Conservation (phyloP, 2,113 vertebrate genomes). For the Anoplopoma fimbria region DNA sequence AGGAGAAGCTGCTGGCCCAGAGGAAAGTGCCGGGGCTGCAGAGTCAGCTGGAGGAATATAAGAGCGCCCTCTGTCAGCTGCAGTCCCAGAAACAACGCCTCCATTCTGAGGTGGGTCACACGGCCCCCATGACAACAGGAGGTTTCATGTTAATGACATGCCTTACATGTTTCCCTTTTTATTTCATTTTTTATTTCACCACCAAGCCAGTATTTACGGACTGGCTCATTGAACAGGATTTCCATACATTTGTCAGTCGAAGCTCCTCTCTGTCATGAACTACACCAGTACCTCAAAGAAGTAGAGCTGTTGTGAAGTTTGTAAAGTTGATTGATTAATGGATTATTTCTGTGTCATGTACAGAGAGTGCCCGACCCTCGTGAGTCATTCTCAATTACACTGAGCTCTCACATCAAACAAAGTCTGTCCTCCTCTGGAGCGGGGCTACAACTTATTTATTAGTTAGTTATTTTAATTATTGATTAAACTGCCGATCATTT, state of each 20-base stretch:
- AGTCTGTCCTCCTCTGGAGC: background rate
- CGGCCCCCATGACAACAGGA: slow-evolving; percentile 59
- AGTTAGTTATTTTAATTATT: too few relatives aligned
- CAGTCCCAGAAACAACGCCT: slow-evolving; percentile 89
- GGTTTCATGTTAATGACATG: background rate
- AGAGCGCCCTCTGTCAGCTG: slow-evolving; percentile 89
- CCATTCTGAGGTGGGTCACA: slow-evolving; percentile 88
- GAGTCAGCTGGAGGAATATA: slow-evolving; percentile 91
- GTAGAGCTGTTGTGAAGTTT: background rate
- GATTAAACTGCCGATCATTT: background rate
- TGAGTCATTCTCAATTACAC: background rate
- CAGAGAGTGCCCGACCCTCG: background rate
- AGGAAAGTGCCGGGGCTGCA: slow-evolving; percentile 86
- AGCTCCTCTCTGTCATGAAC: background rate
- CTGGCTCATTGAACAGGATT: background rate
- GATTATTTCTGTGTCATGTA: background rate
- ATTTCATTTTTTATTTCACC: too few relatives aligned
- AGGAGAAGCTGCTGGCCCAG: slow-evolving; percentile 90
- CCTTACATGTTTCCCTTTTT: background rate
- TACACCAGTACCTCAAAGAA: background rate
- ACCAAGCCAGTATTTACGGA: background rate
- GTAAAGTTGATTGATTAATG: background rate
- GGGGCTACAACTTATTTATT: background rate
- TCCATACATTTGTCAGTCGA: background rate
- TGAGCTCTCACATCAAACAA: background rate